Base-by-base conservation (phyloP, 2,113 vertebrate species). In the Erinaceus europaeus region DNA sequence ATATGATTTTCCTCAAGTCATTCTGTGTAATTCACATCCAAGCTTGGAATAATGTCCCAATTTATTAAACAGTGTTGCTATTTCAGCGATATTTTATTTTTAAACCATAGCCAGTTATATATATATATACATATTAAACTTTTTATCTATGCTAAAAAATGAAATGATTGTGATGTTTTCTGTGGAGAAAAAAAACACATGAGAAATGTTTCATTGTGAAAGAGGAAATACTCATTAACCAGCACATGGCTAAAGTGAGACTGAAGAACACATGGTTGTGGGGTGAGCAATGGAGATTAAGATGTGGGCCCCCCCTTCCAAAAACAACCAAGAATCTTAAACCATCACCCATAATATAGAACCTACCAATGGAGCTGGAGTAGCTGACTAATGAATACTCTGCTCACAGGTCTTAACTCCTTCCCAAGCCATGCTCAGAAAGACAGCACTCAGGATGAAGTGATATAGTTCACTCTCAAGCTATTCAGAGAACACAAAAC, bases 1-100 rank as follows among this genome's bases (percentile, higher is more conserved):
- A 89, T 91, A 67, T 91, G 77, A 93, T 92, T 90, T 93, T 95
- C 25, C 65, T 89, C 81, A 78, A 90, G 78, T 73, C 34, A 61
- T 84, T 89, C 75, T 91, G 27, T 79, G 12, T 72, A 79, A 93
- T 79, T 86, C 88, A 65, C 36, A 76, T 87, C 74, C 89, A 78
- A 94, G 40, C 27, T 91, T 84, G 90, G 52, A 93, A 86, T 73
- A 93, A 84, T 81, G 36, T 68, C 90, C 64, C 81, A 79, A 73
- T 90, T 77, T 94, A 89, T 89, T 95, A 89, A 75, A 27, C 59
- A 75, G 29, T 72, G 36, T 61, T 84, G 40, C 79, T 21, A 69
- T 61, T 85, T 65, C 78, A 93, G 27, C 67, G 62, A 89, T 65
- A 57, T 65, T 91, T 91, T 91, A 76, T 88, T 83, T 91, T 92